A percentile compares a stretch with the other conserved stretches of the same genome.
Conservation (phyloP, 2,797 vertebrate genomes). For the Sarcophilus harrisii region DNA sequence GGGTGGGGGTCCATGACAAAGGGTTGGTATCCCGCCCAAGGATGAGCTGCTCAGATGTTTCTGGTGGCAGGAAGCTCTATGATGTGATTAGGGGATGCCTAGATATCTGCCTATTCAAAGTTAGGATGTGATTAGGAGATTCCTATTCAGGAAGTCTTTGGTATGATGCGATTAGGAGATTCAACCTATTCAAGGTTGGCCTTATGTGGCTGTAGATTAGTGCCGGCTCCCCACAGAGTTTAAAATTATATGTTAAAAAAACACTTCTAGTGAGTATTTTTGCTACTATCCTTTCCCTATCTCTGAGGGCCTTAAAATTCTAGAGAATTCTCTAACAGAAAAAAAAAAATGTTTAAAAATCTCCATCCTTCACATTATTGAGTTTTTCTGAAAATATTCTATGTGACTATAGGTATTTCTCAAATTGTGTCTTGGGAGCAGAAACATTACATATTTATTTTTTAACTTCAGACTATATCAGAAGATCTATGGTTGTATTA, state of each 20-base stretch:
- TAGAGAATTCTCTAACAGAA: conserved; percentile 42
- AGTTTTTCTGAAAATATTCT: conserved; percentile 23
- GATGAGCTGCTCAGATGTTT: too few relatives aligned
- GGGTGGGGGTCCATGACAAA: too few relatives aligned
- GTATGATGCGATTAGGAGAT: too few relatives aligned
- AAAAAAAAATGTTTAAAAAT: background rate
- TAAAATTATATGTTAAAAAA: conserved; percentile 29
- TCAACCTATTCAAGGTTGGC: too few relatives aligned
- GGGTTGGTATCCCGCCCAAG: too few relatives aligned
- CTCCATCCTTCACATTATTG: background rate
- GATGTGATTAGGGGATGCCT: too few relatives aligned
- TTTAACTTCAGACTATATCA: background rate
- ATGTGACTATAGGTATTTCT: background rate
- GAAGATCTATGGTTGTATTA: background rate
- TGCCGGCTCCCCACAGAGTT: too few relatives aligned
- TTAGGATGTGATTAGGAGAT: too few relatives aligned
- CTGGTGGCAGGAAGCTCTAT: too few relatives aligned
- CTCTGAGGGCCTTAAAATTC: conserved; percentile 49
- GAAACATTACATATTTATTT: background rate
- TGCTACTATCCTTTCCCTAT: conserved; percentile 31
- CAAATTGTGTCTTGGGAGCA: conserved; percentile 29
- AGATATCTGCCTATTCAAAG: too few relatives aligned
- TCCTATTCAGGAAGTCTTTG: too few relatives aligned
- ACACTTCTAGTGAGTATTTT: conserved; percentile 17
- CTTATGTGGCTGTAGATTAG: too few relatives aligned